Base-by-base conservation (phyloP, 1,140 invertebrate genomes). In the Bilobella aurantiaca region DNA sequence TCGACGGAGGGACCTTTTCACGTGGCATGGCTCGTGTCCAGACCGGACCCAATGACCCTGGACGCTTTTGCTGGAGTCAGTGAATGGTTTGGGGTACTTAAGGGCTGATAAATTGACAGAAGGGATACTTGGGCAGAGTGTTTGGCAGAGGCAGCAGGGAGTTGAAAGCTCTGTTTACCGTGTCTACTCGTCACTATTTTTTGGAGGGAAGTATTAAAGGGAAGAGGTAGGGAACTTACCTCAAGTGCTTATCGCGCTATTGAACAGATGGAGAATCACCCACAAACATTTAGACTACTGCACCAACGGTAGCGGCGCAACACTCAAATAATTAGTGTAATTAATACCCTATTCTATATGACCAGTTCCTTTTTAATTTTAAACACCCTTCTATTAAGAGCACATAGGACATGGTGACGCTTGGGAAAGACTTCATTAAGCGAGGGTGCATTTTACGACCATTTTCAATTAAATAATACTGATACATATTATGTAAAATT, bases 191-290 rank as follows among this genome's bases (percentile, higher is more conserved):
- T 53, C 49, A 53, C 49, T 53, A 53, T 53, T 53, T 53, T 53
- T 53, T 53, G 49, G 49, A 53, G 49, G 49, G 49, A 53, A 53
- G 49, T 53, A 53, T 53, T 53, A 53, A 53, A 53, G 49, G 49
- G 49, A 53, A 53, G 49, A 23, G 21, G 49, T 5, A 53, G 21
- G 8, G 3, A 23, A 5, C 14, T 5, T 18, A 53, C 5, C 8
- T 53, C 49, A 16, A 23, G 23, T 8, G 49, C 23, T 53, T 53
- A 53, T 23, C 49, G 23, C 49, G 49, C 12, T 12, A 3, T 18
- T 5, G 23, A 53, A 53, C 23, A 53, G 49, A 53, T 12, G 49
- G 49, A 53, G 49, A 53, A 53, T 23, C 49, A n/a, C 49, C 12
- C 8, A 12, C 25, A 53, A 23, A 53, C 49, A 5, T 23, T 12